A percentile compares a stretch with the other conserved stretches of the same genome.
phyloP scores from a whole-genome alignment of 2,797 vertebrate genomes.

The Luscinia luscinia region DNA sequence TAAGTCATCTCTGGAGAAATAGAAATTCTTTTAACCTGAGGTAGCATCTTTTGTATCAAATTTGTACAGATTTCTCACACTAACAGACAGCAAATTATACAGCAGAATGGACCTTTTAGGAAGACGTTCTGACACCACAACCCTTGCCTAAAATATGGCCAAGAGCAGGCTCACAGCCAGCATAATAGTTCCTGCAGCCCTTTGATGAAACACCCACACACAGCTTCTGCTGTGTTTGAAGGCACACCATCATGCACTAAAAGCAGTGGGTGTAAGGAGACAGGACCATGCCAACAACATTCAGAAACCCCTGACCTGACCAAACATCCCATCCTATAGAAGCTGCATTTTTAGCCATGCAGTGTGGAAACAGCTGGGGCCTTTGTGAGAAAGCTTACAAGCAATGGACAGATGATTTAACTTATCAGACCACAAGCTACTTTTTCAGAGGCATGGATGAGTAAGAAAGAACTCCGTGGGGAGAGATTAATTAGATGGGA shows the following conservation, averaged over 20 bases:
- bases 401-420: background rate
- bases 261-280: background rate
- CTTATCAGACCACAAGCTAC: background rate
- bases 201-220: fast-evolving
- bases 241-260: background rate
- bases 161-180: background rate
- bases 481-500: background rate
- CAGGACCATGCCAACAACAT: background rate
- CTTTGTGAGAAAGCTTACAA: background rate
- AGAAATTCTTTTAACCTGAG: background rate
- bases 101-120: background rate
- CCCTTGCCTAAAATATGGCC: background rate
- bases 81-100: background rate
- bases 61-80: background rate
- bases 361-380: background rate
- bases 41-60: background rate
- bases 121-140: background rate
- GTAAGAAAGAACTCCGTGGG: background rate
- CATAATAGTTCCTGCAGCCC: background rate
- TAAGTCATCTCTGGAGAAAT: background rate
- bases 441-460: background rate
- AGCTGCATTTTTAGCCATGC: background rate
- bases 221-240: background rate
- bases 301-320: background rate
- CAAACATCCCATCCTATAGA: fast-evolving